These are phyloP conservation scores for Planococcus citri DNA, from an alignment of 1,140 invertebrate species.

Conservation along the genomic window DNA sequence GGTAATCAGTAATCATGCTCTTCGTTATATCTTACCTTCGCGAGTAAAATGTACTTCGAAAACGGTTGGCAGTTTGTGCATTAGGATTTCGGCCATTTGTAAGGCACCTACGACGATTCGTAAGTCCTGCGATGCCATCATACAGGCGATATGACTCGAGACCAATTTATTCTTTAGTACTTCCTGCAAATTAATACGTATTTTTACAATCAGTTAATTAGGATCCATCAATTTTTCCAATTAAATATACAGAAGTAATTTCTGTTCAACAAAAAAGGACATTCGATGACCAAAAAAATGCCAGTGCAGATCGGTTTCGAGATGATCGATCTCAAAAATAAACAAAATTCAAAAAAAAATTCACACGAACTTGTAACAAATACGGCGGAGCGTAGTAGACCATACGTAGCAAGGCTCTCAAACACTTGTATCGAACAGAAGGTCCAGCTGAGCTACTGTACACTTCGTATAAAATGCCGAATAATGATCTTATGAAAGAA, in stretches of 20 bases:
- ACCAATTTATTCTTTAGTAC: constrained; percentile 87
- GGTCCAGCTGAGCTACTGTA: constrained; percentile 94
- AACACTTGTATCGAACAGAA: constrained; percentile 90
- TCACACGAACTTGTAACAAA: constrained; percentile 50
- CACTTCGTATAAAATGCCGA: constrained; percentile 87
- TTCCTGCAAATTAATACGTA: constrained; percentile 45
- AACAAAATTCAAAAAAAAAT: no score
- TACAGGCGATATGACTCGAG: constrained; percentile 92
- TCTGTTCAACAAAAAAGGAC: no score
- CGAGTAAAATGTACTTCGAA: constrained; percentile 89
- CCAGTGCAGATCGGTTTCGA: neutral
- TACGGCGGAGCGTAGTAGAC: constrained; percentile 84
- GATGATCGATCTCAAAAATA: neutral
- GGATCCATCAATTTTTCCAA: no score
- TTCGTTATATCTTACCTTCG: constrained; percentile 57
- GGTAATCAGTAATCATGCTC: no score
- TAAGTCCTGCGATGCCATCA: constrained; percentile 91
- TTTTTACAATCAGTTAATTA: no score
- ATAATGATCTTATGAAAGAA: constrained; percentile 74
- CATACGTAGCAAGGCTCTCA: constrained; percentile 88
- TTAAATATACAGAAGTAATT: no score
- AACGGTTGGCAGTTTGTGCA: constrained; percentile 87
- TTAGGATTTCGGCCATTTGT: constrained; percentile 91
- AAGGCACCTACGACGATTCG: constrained; percentile 93
- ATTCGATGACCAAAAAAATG: neutral